These are phyloP conservation scores for Cardiocondyla obscurior DNA, from an alignment of 1,140 invertebrate species.

Conservation along the genomic window DNA sequence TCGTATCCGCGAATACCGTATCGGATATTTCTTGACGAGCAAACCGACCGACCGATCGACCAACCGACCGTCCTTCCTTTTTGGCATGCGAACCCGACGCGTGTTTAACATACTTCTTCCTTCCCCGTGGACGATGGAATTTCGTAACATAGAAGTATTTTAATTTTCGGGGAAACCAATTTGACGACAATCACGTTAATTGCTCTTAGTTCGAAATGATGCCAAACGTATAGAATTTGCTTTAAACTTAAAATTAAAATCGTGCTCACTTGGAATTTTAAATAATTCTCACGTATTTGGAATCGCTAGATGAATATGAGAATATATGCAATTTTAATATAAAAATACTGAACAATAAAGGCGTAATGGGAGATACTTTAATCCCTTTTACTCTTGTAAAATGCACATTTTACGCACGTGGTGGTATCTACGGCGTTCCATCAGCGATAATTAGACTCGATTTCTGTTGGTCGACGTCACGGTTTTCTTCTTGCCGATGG, in stretches of 20 bases:
- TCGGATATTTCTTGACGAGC: slow-evolving; percentile 51
- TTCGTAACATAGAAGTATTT: slow-evolving; percentile 38
- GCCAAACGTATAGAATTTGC: background rate
- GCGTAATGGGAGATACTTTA: background rate
- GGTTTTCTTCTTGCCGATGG: slow-evolving; percentile 38
- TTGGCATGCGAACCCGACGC: slow-evolving; percentile 42
- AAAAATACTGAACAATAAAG: background rate
- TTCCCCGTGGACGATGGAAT: background rate
- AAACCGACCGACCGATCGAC: background rate
- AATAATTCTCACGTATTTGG: background rate
- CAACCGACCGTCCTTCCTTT: slow-evolving; percentile 11
- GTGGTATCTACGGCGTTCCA: background rate
- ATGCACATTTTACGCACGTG: background rate
- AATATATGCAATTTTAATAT: background rate
- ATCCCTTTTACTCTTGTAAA: background rate
- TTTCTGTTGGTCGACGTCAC: slow-evolving; percentile 21
- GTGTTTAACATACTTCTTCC: slow-evolving; percentile 51
- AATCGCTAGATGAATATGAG: background rate
- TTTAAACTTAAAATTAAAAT: too few relatives aligned
- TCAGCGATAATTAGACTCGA: slow-evolving; percentile 31
- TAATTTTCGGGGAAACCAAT: slow-evolving; percentile 41
- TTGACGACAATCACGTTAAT: slow-evolving; percentile 5
- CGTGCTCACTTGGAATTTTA: too few relatives aligned
- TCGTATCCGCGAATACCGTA: slow-evolving; percentile 44
- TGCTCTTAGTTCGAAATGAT: background rate